Percentiles rank a stretch among this genome's conserved stretches.
Conservation (phyloP, 2,113 vertebrate genomes). For the Tupaia tana region DNA sequence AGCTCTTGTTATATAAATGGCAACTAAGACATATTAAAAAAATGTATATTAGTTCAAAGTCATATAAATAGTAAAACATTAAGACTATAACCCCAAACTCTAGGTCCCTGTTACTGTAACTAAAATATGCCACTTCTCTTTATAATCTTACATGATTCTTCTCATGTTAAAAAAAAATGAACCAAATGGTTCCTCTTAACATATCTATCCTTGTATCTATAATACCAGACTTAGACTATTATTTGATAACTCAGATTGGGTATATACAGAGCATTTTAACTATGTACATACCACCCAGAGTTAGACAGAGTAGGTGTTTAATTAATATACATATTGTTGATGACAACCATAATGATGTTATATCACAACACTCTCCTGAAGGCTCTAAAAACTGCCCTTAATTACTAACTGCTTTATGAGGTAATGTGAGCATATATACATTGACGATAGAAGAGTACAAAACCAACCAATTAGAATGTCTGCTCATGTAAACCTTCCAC, state of each 20-base stretch:
- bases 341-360: slow-evolving; percentile 19
- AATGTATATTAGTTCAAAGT: not conserved
- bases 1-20: not conserved
- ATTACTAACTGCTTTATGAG: slow-evolving; percentile 40
- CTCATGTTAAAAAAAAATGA: not conserved
- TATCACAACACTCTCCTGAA: slow-evolving; percentile 27
- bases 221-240: not conserved
- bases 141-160: slow-evolving; percentile 26
- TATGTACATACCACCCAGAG: not conserved
- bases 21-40: not conserved
- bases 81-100: not conserved
- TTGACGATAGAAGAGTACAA: not conserved
- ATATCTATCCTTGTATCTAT: not conserved
- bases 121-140: not conserved
- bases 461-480: slow-evolving; percentile 33
- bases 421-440: not conserved
- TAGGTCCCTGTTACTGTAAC: not conserved
- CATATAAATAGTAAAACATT: not conserved
- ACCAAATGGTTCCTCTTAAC: not conserved
- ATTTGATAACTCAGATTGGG: slow-evolving; percentile 17
- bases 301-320: not conserved
- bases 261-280: not conserved
- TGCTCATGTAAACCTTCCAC: not conserved
- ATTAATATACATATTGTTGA: not conserved
- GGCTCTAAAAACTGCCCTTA: not conserved